Conservation (phyloP, 2,113 vertebrate genomes). For the Elaphurus davidianus region DNA sequence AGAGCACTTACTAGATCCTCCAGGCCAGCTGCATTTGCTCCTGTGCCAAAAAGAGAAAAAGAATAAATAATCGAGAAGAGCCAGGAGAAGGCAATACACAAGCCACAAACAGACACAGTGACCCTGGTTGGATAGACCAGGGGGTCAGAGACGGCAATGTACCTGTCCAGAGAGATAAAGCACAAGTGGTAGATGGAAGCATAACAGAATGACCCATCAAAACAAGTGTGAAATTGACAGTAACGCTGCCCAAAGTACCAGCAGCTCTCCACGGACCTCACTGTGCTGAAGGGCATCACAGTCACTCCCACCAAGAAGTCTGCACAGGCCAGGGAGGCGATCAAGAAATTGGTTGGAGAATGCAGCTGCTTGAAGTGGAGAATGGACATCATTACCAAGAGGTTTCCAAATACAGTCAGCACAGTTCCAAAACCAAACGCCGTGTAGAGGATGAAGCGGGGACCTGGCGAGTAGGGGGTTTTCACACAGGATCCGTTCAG, state of each 20-base stretch:
- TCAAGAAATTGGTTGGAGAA: slow-evolving; percentile 75
- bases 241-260: slow-evolving; percentile 86
- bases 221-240: slow-evolving; percentile 83
- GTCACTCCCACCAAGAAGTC: slow-evolving; percentile 82
- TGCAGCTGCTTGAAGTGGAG: neutral
- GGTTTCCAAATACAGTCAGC: slow-evolving; percentile 44
- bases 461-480: neutral
- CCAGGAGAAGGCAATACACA: slow-evolving; percentile 61
- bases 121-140: slow-evolving; percentile 71
- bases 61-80: slow-evolving; percentile 40
- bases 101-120: neutral
- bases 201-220: slow-evolving; percentile 80
- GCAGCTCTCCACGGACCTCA: slow-evolving; percentile 85
- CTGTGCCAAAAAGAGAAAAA: slow-evolving; percentile 45
- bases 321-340: slow-evolving; percentile 82
- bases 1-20: slow-evolving; percentile 37
- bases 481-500: slow-evolving; percentile 33
- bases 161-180: slow-evolving; percentile 85
- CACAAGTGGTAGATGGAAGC: slow-evolving; percentile 85
- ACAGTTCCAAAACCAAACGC: neutral
- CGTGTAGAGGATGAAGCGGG: neutral
- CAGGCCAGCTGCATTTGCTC: neutral
- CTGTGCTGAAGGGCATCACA: slow-evolving; percentile 86
- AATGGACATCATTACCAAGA: slow-evolving; percentile 25
- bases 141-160: slow-evolving; percentile 80